phyloP scores from a whole-genome alignment of 2,888 invertebrate species.

The Aplocera efformata region DNA sequence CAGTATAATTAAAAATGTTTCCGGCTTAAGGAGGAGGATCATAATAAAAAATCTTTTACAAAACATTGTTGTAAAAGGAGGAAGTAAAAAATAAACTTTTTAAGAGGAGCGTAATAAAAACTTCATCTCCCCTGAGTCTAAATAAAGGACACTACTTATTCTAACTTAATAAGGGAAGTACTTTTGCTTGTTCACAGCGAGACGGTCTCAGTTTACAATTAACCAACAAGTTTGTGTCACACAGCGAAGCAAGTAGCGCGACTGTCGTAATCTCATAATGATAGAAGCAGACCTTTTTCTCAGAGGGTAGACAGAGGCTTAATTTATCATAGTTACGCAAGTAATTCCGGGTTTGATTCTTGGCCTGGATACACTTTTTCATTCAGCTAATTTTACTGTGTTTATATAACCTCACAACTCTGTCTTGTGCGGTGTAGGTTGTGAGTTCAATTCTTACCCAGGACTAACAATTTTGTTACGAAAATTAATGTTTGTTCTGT shows the following conservation, averaged over 20 bases:
- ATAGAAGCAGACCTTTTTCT: too few relatives aligned
- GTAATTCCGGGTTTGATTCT: too few relatives aligned
- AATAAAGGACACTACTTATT: conserved; percentile 30
- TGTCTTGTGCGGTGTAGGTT: too few relatives aligned
- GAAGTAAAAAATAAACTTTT: conserved; percentile 4
- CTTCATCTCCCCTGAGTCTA: conserved; percentile 18
- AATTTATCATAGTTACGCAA: too few relatives aligned
- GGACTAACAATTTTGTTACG: too few relatives aligned
- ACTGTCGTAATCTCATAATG: too few relatives aligned
- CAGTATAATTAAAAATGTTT: conserved; percentile 3
- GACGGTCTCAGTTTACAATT: conserved; percentile 20
- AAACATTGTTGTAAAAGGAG: conserved; percentile 5
- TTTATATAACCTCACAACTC: too few relatives aligned
- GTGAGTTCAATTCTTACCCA: too few relatives aligned
- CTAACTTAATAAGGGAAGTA: conserved; percentile 29
- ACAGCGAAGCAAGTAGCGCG: neutral
- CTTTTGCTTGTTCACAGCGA: conserved; percentile 30
- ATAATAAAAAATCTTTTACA: conserved; percentile 1
- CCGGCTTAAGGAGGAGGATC: neutral
- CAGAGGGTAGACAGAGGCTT: too few relatives aligned
- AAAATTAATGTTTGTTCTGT: too few relatives aligned
- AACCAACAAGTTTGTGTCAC: conserved; percentile 9
- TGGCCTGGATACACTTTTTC: too few relatives aligned
- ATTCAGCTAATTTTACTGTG: too few relatives aligned
- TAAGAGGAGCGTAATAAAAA: conserved; percentile 18